These are phyloP conservation scores for Charina bottae DNA, from an alignment of 2,113 vertebrate species.

Conservation along the genomic window DNA sequence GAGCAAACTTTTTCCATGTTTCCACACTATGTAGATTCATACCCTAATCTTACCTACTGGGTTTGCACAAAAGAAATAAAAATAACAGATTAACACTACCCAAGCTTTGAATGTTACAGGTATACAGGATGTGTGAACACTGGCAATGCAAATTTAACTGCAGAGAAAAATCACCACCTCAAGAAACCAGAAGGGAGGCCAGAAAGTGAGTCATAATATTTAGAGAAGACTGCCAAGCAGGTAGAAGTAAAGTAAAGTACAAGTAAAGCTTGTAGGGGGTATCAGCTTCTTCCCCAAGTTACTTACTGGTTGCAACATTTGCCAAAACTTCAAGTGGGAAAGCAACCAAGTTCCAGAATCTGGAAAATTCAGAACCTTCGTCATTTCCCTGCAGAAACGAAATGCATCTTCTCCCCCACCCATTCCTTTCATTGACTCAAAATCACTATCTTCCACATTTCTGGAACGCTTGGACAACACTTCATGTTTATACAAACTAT, in stretches of 20 bases:
- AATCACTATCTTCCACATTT: background rate
- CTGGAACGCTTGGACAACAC: background rate
- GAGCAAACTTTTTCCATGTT: background rate
- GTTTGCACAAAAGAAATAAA: background rate
- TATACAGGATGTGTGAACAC: background rate
- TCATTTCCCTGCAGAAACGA: background rate
- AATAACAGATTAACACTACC: background rate
- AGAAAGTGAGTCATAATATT: background rate
- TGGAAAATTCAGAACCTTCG: constrained; percentile 26
- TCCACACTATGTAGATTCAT: background rate
- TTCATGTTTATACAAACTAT: background rate
- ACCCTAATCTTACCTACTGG: background rate
- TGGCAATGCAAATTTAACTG: background rate
- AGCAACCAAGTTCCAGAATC: constrained; percentile 17
- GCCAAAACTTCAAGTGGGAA: background rate
- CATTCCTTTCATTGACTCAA: background rate
- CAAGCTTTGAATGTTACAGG: background rate
- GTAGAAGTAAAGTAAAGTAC: too few species aligned
- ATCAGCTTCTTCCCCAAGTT: background rate
- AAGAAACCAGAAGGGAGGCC: background rate
- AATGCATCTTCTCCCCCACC: background rate
- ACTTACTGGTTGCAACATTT: constrained; percentile 31
- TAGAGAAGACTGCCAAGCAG: background rate
- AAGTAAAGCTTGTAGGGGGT: background rate
- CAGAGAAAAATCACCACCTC: background rate